Base-by-base conservation (phyloP, 1,140 invertebrate genomes). In the Colletes gigas region DNA sequence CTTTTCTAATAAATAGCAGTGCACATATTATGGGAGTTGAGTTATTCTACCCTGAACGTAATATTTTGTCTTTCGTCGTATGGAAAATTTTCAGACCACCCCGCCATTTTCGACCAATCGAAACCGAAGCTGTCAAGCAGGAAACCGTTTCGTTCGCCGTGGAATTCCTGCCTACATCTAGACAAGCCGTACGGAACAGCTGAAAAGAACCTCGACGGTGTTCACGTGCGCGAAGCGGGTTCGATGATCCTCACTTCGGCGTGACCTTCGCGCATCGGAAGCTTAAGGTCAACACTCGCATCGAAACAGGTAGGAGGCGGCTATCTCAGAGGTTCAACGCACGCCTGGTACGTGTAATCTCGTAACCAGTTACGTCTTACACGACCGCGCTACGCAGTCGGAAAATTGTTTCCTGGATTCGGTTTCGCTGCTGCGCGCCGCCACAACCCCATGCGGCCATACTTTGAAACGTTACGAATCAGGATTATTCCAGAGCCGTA, bases 281-380 rank as follows among this genome's bases (percentile, higher is more conserved):
- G 76, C 87, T 85, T 88, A 87, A 90, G 89, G 89, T 90, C 89
- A 89, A 90, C 86, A 89, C 88, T 90, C 89, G 89, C 87, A 77
- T 81, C 77, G 82, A 76, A 76, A 74, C 89, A 89, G 89, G 89
- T 89, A 90, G 76, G 67, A 77, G 73, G 59, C 44, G 78, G 78
- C 82, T 85, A 74, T 83, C 72, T 81, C 73, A 50, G 69, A 87
- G 85, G 89, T 90, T 90, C 88, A 90, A 90, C 67, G 88, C 79
- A 88, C 89, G 72, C 82, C 71, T 50, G 78, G 44, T 75, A 63
- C 71, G 44, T 83, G 81, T 83, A 80, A 83, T 83, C 76, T 79
- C 63, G 76, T 68, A 63, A 72, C 65, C 70, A 62, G 77, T 83
- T 85, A 79, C 63, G 80, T 79, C 66, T 60, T 50, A 50, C 55